Conservation (phyloP, 2,113 vertebrate genomes). For the Spilogale gracilis region DNA sequence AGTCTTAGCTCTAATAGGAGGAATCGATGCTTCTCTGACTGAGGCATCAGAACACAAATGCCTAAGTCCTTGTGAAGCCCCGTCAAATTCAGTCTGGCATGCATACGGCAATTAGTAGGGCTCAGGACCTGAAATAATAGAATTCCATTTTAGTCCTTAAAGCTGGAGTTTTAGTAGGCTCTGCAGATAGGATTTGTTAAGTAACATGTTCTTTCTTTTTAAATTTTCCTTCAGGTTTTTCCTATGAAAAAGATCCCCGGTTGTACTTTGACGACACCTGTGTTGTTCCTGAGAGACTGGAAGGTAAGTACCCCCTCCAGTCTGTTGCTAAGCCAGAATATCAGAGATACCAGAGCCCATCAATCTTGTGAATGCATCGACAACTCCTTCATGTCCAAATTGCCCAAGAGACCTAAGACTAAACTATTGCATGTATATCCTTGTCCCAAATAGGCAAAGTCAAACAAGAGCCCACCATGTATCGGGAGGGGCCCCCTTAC, state of each 20-base stretch:
- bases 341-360: neutral
- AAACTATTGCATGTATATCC: neutral
- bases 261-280: conserved; percentile 97
- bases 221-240: conserved; percentile 89
- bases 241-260: conserved; percentile 94
- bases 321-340: neutral
- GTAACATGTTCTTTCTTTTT: conserved; percentile 42
- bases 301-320: conserved; percentile 89
- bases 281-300: conserved; percentile 96
- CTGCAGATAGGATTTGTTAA: neutral
- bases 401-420: neutral
- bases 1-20: neutral
- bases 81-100: neutral
- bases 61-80: neutral
- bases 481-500: conserved; percentile 95
- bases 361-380: neutral
- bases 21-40: neutral
- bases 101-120: neutral
- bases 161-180: neutral
- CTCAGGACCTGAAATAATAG: neutral
- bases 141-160: conserved; percentile 23
- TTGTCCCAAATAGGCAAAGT: conserved; percentile 90
- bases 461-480: conserved; percentile 95
- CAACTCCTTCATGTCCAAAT: neutral
- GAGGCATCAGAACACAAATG: neutral